Evolutionary conservation across 2,797 vertebrate genomes (phyloP).

Genomic region (Gadopsis marmoratus): DNA sequence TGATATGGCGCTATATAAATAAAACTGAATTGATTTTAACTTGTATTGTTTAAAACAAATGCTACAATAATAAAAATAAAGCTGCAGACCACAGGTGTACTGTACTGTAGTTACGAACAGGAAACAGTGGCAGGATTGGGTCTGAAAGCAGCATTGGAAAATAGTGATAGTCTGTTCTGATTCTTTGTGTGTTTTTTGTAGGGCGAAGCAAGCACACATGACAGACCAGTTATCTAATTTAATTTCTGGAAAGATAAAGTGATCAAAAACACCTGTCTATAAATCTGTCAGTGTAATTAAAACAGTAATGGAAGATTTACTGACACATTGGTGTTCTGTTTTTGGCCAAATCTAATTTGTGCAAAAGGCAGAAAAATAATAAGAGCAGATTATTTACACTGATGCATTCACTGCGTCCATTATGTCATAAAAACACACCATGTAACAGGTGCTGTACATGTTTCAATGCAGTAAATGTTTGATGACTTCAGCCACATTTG

Average conservation of each 20-base stretch:
- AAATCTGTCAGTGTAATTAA: conserved; percentile 78
- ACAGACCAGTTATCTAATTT: conserved; percentile 77
- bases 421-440: conserved; percentile 57
- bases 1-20: no score
- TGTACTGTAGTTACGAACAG: conserved; percentile 7
- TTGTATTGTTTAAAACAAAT: neutral
- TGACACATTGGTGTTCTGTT: conserved; percentile 81
- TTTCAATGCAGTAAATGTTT: conserved; percentile 53
- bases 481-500: conserved; percentile 46
- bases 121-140: neutral
- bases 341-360: conserved; percentile 73
- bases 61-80: neutral
- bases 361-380: conserved; percentile 63
- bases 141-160: conserved; percentile 30
- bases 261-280: conserved; percentile 79
- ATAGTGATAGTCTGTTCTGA: conserved; percentile 14
- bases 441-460: conserved; percentile 50
- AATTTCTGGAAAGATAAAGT: conserved; percentile 76
- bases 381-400: conserved; percentile 72
- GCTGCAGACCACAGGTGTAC: neutral
- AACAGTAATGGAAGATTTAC: conserved; percentile 74
- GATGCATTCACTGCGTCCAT: conserved; percentile 68
- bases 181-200: conserved; percentile 21
- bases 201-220: conserved; percentile 42
- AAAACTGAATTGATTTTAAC: no score